Conservation (phyloP, 2,797 vertebrate species). For the Myoxocephalus aenaeus region DNA sequence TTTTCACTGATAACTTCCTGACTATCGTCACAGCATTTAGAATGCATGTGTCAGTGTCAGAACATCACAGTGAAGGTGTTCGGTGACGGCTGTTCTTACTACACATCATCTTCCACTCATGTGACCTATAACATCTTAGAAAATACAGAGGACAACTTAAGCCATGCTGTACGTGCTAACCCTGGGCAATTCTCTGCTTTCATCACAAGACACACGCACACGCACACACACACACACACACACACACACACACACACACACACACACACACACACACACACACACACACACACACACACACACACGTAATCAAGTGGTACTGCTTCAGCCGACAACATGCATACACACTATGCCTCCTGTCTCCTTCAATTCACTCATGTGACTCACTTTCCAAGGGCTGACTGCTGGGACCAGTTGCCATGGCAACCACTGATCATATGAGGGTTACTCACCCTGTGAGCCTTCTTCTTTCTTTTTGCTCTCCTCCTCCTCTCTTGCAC, state of each 20-base stretch:
- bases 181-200: background rate
- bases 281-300: slow-evolving; percentile 6
- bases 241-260: slow-evolving; percentile 1
- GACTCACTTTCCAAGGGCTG: slow-evolving; percentile 82
- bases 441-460: slow-evolving; percentile 75
- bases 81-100: background rate
- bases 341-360: slow-evolving; percentile 72
- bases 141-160: slow-evolving; percentile 23
- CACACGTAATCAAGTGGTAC: background rate
- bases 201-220: slow-evolving; percentile 36
- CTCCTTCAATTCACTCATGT: slow-evolving; percentile 84
- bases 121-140: background rate
- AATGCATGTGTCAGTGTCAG: background rate
- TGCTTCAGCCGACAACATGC: slow-evolving; percentile 45
- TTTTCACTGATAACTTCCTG: background rate
- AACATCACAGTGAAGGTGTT: background rate
- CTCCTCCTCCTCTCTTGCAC: slow-evolving; percentile 13
- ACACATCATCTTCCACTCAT: background rate
- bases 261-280: slow-evolving; percentile 1
- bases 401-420: slow-evolving; percentile 88
- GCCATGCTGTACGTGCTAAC: background rate
- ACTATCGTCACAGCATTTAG: background rate
- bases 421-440: slow-evolving; percentile 86
- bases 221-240: slow-evolving; percentile 5
- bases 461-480: slow-evolving; percentile 31